Evolutionary conservation across 1,140 invertebrate species (phyloP).

Genomic region (Zophobas atratus): DNA sequence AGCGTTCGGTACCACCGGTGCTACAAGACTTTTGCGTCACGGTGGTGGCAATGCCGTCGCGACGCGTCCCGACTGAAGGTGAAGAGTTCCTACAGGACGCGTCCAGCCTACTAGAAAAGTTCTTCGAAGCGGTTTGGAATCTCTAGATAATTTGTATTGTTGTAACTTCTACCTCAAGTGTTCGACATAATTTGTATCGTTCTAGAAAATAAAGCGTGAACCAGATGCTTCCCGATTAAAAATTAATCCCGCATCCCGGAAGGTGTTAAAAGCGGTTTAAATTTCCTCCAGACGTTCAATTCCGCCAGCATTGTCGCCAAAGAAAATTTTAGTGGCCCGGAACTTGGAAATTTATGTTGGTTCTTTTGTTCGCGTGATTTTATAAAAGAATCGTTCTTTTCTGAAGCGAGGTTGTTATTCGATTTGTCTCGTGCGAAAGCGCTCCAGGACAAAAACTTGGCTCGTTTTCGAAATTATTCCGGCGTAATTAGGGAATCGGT

Average conservation of each 20-base stretch:
- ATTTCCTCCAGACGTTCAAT: neutral
- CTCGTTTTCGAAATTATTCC: neutral
- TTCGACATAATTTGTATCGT: too few relatives aligned
- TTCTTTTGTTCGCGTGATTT: neutral
- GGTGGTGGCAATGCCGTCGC: constrained; percentile 46
- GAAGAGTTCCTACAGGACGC: constrained; percentile 42
- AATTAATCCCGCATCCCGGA: neutral
- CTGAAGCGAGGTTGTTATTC: neutral
- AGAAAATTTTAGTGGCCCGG: neutral
- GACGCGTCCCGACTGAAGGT: constrained; percentile 42
- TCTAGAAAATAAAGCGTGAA: too few relatives aligned
- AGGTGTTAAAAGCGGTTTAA: neutral
- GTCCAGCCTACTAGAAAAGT: constrained; percentile 40
- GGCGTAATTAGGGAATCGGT: neutral
- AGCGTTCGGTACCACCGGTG: neutral
- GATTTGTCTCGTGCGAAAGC: neutral
- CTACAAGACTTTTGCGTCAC: constrained; percentile 50
- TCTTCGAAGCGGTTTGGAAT: constrained; percentile 38
- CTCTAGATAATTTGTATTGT: neutral
- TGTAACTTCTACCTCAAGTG: neutral
- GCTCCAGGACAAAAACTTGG: neutral
- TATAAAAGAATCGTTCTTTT: neutral
- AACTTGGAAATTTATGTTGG: neutral
- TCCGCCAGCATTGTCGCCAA: neutral
- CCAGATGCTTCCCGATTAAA: too few relatives aligned